These are phyloP conservation scores for Salvelinus fontinalis DNA, from an alignment of 2,113 vertebrate species.

Conservation along the genomic window DNA sequence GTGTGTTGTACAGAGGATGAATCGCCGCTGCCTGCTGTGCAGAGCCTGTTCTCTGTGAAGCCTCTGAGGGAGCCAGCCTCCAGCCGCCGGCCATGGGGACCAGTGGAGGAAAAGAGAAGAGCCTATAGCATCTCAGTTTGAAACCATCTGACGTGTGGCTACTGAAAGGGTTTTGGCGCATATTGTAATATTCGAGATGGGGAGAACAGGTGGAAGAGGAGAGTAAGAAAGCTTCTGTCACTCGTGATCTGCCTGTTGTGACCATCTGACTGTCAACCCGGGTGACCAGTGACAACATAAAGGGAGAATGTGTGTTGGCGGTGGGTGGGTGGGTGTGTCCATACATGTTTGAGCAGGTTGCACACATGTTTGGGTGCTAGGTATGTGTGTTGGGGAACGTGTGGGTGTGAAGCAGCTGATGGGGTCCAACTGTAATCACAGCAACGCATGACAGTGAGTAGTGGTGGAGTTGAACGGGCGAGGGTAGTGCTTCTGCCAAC, in stretches of 20 bases:
- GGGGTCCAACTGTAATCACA: constrained; percentile 47
- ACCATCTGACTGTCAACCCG: background rate
- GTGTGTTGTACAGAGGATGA: constrained; percentile 3
- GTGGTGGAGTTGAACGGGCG: background rate
- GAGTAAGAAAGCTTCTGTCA: background rate
- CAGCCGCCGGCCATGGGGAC: background rate
- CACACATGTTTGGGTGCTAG: constrained; percentile 4
- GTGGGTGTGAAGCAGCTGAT: constrained; percentile 46
- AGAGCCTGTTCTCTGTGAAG: background rate
- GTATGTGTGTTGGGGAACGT: constrained; percentile 10
- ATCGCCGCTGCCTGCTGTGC: background rate
- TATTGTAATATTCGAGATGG: no score
- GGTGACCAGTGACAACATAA: background rate
- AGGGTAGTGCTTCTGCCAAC: background rate
- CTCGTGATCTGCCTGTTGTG: background rate
- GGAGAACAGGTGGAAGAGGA: no score
- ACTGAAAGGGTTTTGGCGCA: no score
- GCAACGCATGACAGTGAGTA: constrained; percentile 36
- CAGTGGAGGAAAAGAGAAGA: no score
- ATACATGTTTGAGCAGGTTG: background rate
- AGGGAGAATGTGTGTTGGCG: background rate
- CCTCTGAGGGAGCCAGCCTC: background rate
- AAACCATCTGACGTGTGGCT: no score
- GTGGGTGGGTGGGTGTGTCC: background rate
- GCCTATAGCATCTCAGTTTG: no score